Evolutionary conservation across 1,140 invertebrate genomes (phyloP), one percentile per base, ranked within the genome.

Genomic region (Ridgeia piscesae): DNA sequence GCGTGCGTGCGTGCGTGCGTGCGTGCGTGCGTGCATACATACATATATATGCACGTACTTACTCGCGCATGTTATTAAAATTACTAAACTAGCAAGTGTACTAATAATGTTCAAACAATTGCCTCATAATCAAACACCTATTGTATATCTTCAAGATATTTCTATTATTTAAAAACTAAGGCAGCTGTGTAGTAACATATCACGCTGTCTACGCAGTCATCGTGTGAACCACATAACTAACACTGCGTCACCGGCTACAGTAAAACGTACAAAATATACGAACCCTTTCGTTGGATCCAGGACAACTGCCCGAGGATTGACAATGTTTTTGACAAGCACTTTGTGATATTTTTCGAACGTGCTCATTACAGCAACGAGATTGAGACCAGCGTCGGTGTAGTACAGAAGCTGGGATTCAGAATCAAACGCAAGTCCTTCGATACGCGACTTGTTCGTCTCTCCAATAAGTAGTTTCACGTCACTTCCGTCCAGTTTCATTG

Each of bases 351-450:
- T 89, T 89, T 58, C 91, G 21, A 31, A 35, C 35, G 77, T n/a
- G 33, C 31, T 92, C 50, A 89, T 92, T 14, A 92, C 14, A 8
- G 42, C 91, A 92, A 92, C 88, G 31, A 77, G n/a, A 92, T 92
- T 92, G 17, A 33, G 48, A 33, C 91, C 48, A 1, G 91, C 33
- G 91, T 92, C 91, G 31, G 91, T 88, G 34, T 77, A 92, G 77
- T 92, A 92, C 11, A 92, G 58, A 34, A 92, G 91, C 50, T 77
- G 42, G n/a, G 91, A 92, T 34, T 33, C 77, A 1, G 91, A 11
- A 27, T 48, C 91, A 34, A 92, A 34, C 31, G 91, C 91, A 33
- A 92, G 27, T 92, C 91, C 91, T 35, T 92, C 91, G 42, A 92
- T 92, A 17, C 91, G 48, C n/a, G 91, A 92, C 58, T 31, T 9